Conservation (phyloP, 37 sponge, comb jelly and placozoan genomes). For the Axinella damicornis region DNA sequence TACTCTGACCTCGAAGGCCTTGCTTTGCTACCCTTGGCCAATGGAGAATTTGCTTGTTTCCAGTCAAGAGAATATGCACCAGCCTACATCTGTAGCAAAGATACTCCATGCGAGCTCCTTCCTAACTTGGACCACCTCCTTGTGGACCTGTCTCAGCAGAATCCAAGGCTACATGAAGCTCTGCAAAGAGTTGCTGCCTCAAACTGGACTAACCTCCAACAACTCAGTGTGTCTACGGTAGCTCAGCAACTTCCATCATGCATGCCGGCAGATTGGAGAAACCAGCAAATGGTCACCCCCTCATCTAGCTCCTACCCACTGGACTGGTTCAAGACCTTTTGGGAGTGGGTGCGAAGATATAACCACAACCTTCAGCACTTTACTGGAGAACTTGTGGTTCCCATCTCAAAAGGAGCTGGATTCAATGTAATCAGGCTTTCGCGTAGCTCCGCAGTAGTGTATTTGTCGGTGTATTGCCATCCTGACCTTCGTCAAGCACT, state of each 20-base stretch:
- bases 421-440: conserved; percentile 16
- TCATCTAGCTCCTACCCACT: background rate
- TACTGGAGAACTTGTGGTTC: conserved; percentile 11
- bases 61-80: background rate
- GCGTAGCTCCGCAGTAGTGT: background rate
- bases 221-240: background rate
- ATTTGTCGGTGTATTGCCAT: background rate
- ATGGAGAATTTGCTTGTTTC: conserved; percentile 35
- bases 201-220: conserved; percentile 24
- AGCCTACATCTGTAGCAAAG: too few species aligned
- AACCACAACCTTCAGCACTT: conserved; percentile 5
- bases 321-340: conserved; percentile 37
- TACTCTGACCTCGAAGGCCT: conserved; percentile 33
- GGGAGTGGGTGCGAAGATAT: conserved; percentile 41
- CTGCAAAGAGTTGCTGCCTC: conserved; percentile 22
- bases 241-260: background rate
- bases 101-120: too few species aligned
- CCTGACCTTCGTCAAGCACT: background rate
- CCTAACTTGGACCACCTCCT: too few species aligned
- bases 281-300: conserved; percentile 12
- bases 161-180: conserved; percentile 12
- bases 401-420: background rate
- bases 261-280: conserved; percentile 1
- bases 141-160: background rate
- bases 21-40: conserved; percentile 40